Evolutionary conservation across 2,888 invertebrate species (phyloP), one percentile per base, ranked within the genome.

Genomic region (Dendrolimus houi): DNA sequence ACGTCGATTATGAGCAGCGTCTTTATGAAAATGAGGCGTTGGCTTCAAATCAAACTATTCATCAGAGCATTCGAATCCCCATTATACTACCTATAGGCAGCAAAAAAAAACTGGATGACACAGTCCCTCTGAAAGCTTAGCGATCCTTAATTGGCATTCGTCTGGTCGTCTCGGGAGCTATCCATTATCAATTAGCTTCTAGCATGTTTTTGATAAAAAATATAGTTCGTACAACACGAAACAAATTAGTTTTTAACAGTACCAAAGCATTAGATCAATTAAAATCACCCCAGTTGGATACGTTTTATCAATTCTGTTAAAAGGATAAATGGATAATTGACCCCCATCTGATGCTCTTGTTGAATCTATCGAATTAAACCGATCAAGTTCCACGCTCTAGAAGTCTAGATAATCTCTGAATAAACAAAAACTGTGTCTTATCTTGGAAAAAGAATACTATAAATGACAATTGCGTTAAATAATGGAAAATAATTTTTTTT

Each of bases 261-360:
- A 72, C 74, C 72, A 80, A 72, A 76, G 79, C 82, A 82, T 81
- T 83, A 65, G 75, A 85, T 83, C 84, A 89, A 89, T 89, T 89
- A 89, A 88, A 87, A 82, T 81, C 80, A 82, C 79, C 83, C 83
- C 75, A 81, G 81, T 84, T 84, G 74, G 87, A 81, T 86, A 77
- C 89, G 83, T 90, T 90, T 89, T 88, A 89, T 88, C 89, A 89
- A 90, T 90, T 90, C 80, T 72, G 87, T 88, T 89, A 90, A 90
- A 85, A 81, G 89, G 89, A 89, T 90, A 89, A 90, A 88, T 87
- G 89, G 88, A 85, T 88, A 88, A 90, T 90, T 88, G 90, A 88
- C 89, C 89, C 88, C 87, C 83, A 89, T 89, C 72, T 74, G 72
- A 85, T 83, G 83, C 74, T 77, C 83, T 79, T 74, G 68, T 75